Conservation (phyloP, 2,888 invertebrate species). For the Caprella mutica region DNA sequence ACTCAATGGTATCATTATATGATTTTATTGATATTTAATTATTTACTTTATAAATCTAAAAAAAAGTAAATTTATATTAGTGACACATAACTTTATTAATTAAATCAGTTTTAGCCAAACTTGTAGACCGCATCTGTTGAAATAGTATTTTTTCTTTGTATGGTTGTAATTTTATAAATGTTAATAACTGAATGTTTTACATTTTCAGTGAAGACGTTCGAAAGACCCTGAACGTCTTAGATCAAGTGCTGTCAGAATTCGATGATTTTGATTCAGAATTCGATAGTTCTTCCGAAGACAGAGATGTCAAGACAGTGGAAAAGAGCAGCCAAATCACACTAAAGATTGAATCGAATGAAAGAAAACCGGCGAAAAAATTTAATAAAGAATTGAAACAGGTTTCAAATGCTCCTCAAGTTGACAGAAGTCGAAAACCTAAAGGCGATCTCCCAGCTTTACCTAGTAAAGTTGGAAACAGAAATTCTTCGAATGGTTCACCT, state of each 20-base stretch:
- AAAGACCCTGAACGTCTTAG: constrained; percentile 73
- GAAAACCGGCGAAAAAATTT: background rate
- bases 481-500: background rate
- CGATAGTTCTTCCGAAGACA: background rate
- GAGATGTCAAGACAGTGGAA: background rate
- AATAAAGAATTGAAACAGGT: too few relatives aligned
- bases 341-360: background rate
- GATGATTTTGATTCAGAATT: constrained; percentile 54
- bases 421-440: constrained; percentile 22
- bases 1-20: too few relatives aligned
- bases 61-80: too few relatives aligned
- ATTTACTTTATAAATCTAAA: background rate
- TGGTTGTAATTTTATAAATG: background rate
- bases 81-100: background rate
- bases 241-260: constrained; percentile 80
- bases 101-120: background rate
- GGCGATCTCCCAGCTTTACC: constrained; percentile 19
- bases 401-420: constrained; percentile 23
- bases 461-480: constrained; percentile 12
- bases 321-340: background rate
- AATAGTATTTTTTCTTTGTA: background rate
- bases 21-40: background rate
- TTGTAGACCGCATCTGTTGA: background rate
- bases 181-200: constrained; percentile 35
- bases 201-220: constrained; percentile 73